These are phyloP conservation scores for Aphaenogaster floridana DNA, from an alignment of 1,140 invertebrate genomes.

Conservation along the genomic window DNA sequence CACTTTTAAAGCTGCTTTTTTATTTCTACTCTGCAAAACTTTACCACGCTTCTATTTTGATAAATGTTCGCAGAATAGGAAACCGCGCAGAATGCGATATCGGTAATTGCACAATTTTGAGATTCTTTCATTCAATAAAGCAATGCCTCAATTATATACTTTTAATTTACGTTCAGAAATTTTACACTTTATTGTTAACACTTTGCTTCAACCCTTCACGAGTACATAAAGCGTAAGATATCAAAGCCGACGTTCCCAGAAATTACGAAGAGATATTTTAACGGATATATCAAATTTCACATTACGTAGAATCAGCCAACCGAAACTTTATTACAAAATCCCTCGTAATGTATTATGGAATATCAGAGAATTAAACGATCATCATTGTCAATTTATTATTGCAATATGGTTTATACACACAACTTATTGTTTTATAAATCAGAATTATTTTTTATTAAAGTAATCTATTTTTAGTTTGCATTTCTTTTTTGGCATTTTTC, in stretches of 20 bases:
- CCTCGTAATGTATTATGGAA: not conserved
- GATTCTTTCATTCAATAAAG: slow-evolving; percentile 13
- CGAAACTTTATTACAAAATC: not conserved
- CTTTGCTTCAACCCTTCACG: not conserved
- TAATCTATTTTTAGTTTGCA: not conserved
- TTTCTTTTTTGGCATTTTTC: not conserved
- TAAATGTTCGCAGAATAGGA: slow-evolving; percentile 12
- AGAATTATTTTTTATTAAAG: not conserved
- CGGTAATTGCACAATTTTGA: not conserved
- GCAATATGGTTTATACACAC: not conserved
- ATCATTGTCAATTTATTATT: not conserved
- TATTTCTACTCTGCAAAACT: slow-evolving; percentile 9
- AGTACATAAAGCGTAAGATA: not conserved
- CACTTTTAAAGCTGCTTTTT: not conserved
- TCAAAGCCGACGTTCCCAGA: not conserved
- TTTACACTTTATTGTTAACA: not conserved
- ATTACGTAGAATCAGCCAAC: not conserved
- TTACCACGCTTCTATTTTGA: not conserved
- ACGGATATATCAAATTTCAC: slow-evolving; percentile 13
- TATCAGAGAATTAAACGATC: not conserved
- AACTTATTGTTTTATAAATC: not conserved
- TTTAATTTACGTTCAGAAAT: slow-evolving; percentile 7
- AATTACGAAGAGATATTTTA: slow-evolving; percentile 10
- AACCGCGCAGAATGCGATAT: not conserved
- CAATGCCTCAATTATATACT: not conserved